Percentiles rank a stretch among this genome's conserved stretches.
Evolutionary conservation across 2,888 invertebrate genomes (phyloP).

Genomic region (Tholera decimalis): DNA sequence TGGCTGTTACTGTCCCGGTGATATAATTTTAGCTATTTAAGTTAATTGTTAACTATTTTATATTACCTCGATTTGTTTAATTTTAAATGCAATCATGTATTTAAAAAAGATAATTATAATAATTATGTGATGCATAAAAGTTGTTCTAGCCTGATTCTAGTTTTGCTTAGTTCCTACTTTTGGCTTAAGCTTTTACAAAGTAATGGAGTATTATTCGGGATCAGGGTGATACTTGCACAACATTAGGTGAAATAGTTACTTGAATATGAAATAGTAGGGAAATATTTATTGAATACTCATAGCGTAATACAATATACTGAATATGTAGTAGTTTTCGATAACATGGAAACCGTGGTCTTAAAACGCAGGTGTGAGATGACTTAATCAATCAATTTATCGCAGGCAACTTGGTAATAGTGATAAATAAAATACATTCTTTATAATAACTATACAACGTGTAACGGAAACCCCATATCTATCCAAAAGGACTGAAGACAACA

Average conservation of each 20-base stretch:
- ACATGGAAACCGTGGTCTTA: background rate
- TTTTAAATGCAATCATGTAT: conserved; percentile 22
- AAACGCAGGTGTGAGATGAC: background rate
- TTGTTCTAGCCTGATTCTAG: conserved; percentile 11
- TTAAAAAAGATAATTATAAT: conserved; percentile 6
- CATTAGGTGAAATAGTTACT: conserved; percentile 23
- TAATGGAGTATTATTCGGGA: conserved; percentile 26
- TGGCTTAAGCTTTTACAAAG: conserved; percentile 21
- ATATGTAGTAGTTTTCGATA: conserved; percentile 1
- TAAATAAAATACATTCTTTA: no score
- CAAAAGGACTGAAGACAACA: no score
- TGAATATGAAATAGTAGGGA: conserved; percentile 49
- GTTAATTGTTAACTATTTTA: conserved; percentile 31
- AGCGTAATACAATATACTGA: conserved; percentile 1
- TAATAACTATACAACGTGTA: no score
- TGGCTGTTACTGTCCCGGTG: conserved; percentile 37
- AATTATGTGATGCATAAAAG: conserved; percentile 20
- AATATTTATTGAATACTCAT: conserved; percentile 33
- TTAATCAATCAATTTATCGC: background rate
- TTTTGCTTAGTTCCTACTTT: conserved; percentile 39
- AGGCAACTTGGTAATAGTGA: no score
- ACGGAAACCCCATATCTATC: no score
- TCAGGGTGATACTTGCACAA: conserved; percentile 42
- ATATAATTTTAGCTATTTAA: conserved; percentile 47
- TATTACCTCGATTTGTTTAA: conserved; percentile 12